Evolutionary conservation across 2,797 vertebrate genomes (phyloP).

Genomic region (Peromyscus aztecus): DNA sequence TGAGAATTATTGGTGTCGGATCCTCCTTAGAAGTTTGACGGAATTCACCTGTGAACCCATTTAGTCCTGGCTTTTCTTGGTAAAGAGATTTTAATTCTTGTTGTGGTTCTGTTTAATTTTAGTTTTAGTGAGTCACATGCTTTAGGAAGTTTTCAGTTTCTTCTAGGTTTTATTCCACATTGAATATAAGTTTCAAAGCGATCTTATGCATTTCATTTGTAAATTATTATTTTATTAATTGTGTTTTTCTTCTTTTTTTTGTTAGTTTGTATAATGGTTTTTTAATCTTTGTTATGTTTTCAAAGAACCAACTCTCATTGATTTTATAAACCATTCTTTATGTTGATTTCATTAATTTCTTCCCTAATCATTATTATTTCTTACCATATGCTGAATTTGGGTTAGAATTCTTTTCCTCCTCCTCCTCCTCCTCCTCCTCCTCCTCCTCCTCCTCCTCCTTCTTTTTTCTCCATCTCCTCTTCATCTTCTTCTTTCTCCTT

Average conservation of each 20-base stretch:
- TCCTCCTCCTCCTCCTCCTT: neutral
- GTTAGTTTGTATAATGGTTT: neutral
- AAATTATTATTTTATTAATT: neutral
- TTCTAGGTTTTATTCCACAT: neutral
- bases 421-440: accelerated
- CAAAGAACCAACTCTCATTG: neutral
- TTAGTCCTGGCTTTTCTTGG: neutral
- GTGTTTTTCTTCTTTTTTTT: neutral
- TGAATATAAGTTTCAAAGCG: neutral
- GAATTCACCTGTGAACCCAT: neutral
- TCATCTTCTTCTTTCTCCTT: too few relatives aligned
- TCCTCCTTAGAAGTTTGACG: neutral
- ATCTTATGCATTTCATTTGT: neutral
- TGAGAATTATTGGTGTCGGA: neutral
- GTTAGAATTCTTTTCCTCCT: neutral
- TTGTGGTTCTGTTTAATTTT: neutral
- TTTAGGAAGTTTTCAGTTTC: neutral
- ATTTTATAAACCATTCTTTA: neutral
- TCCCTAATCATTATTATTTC: neutral
- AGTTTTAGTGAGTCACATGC: neutral
- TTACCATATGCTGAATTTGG: neutral
- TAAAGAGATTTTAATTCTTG: neutral
- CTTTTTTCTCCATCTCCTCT: too few relatives aligned
- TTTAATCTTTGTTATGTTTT: neutral
- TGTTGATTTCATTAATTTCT: neutral